These are phyloP conservation scores for Pogona vitticeps DNA, from an alignment of 2,113 vertebrate genomes.

Conservation along the genomic window DNA sequence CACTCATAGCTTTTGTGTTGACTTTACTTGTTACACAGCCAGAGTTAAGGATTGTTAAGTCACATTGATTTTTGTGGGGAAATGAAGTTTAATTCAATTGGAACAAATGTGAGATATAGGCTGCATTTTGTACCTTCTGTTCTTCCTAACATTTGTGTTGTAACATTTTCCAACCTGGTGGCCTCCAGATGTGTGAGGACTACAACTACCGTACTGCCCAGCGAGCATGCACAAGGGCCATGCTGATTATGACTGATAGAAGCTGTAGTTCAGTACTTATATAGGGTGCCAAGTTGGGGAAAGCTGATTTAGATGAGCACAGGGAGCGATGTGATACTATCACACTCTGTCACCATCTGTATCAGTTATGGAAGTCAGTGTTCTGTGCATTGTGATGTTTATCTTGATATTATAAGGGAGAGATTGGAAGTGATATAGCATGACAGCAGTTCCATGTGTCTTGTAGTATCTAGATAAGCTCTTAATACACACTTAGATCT, in stretches of 20 bases:
- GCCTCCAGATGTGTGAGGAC: not conserved
- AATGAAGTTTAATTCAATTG: not conserved
- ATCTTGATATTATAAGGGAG: not conserved
- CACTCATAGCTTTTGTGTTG: not conserved
- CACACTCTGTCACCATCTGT: not conserved
- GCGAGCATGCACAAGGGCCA: no score
- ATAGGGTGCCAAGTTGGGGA: not conserved
- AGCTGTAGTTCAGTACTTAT: no score
- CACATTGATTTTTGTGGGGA: not conserved
- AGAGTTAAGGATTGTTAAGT: constrained; percentile 4
- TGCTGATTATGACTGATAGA: no score
- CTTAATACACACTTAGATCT: not conserved
- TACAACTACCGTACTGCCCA: not conserved
- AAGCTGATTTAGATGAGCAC: not conserved
- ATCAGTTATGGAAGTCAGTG: not conserved
- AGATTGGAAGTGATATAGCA: not conserved
- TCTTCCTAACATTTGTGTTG: not conserved
- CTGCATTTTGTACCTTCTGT: not conserved
- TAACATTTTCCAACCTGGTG: not conserved
- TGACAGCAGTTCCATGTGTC: not conserved
- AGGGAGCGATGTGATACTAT: not conserved
- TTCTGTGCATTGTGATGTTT: not conserved
- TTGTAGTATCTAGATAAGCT: not conserved
- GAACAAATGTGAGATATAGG: not conserved
- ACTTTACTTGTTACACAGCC: not conserved